Evolutionary conservation across 2,888 invertebrate species (phyloP), one percentile per base, ranked within the genome.

Genomic region (Cephus sareptanus): DNA sequence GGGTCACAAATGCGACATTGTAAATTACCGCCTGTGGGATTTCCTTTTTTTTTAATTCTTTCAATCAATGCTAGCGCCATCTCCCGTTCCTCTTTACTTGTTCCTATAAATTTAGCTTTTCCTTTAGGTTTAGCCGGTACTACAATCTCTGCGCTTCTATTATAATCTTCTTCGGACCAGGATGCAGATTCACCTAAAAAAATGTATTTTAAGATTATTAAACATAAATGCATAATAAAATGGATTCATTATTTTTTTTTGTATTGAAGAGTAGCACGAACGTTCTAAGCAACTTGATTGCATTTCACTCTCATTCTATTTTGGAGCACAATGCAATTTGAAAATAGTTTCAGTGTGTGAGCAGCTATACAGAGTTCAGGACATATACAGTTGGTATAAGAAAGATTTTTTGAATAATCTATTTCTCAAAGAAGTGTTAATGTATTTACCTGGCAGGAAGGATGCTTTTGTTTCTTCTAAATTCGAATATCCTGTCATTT

Each of bases 1-100:
- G 92, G 92, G 80, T 92, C 91, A 83, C 94, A 94, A 76, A 94
- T 94, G 82, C 93, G 92, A 87, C 94, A 94, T 77, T 92, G 92
- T 34, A 94, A 87, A 82, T 92, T 91, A 75, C 84, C 89, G 15
- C 91, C 91, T 1, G 88, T 87, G 33, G 91, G 91, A 85, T 91
- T 91, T 23, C 91, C 91, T 75, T 91, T 91, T 35, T 90, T 90
- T 76, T 92, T 91, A 73, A 92, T 92, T 33, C 89, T 89, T 73
- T 92, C 92, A 81, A 93, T 93, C 81, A 92, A 91, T 76, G 91
- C 91, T 77, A 93, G 85, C 1, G 93, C 93, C 90, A 92, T 90
- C 89, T 92, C 93, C 88, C 91, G 89, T 78, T 92, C 92, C 78
- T 92, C 92, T 79, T 92, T 91, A 75, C 92, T 92, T 30, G 92